phyloP scores from a whole-genome alignment of 2,888 invertebrate genomes.

The Lepidonotus clava region DNA sequence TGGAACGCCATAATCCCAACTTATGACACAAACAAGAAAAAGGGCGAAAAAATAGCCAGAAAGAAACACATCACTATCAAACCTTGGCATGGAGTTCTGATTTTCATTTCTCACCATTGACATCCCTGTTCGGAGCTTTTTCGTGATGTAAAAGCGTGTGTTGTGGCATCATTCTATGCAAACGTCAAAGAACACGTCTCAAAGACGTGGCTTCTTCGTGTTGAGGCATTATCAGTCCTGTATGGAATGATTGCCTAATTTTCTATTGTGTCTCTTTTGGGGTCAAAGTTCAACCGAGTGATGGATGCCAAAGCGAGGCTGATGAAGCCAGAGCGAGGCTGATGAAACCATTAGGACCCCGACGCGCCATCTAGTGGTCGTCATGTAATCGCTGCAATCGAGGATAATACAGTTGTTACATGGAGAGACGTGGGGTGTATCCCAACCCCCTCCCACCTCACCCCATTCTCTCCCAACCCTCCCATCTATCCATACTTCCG shows the following conservation, averaged over 20 bases:
- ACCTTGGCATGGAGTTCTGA: not conserved
- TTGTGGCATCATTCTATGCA: not conserved
- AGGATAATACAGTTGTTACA: constrained; percentile 2
- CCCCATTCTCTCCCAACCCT: not conserved
- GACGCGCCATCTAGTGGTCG: not conserved
- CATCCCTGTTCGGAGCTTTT: not conserved
- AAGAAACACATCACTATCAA: not conserved
- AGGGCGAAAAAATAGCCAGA: not conserved
- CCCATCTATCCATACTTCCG: not conserved
- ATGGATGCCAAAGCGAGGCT: constrained; percentile 37
- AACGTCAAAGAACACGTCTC: constrained; percentile 25
- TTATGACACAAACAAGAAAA: not conserved
- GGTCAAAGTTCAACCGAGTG: not conserved
- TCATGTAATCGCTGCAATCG: not conserved
- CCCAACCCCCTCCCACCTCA: too few species aligned
- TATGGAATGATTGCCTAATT: constrained; percentile 41
- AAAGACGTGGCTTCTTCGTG: not conserved
- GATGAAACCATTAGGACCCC: not conserved
- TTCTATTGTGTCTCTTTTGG: constrained; percentile 36
- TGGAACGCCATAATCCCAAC: not conserved
- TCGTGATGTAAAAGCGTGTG: not conserved
- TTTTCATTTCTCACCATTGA: not conserved
- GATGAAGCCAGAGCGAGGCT: constrained; percentile 18
- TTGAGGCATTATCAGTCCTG: not conserved
- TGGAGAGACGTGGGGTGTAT: not conserved